phyloP scores from a whole-genome alignment of 2,888 invertebrate genomes.

The Aleiodes testaceus region DNA sequence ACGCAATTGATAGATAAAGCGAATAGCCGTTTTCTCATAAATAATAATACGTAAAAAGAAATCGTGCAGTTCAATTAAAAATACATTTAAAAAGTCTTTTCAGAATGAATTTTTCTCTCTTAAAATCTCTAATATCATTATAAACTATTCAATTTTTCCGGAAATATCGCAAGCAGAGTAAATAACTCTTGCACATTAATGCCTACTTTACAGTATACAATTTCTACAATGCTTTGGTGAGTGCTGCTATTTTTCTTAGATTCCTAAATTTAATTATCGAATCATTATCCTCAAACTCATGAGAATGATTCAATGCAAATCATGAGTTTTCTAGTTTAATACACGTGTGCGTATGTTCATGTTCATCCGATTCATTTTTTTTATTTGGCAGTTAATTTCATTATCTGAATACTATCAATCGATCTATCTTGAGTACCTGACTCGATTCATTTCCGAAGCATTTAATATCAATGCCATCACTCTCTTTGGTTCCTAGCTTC shows the following conservation, averaged over 20 bases:
- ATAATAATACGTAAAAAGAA: too few species aligned
- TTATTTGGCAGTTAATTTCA: constrained; percentile 46
- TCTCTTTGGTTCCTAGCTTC: constrained; percentile 37
- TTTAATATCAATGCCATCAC: constrained; percentile 3
- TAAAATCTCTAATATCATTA: constrained; percentile 4
- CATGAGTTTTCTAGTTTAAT: constrained; percentile 8
- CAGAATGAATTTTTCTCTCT: neutral
- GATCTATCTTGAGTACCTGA: constrained; percentile 10
- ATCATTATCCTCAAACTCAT: too few species aligned
- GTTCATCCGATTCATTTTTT: constrained; percentile 54
- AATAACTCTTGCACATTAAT: neutral
- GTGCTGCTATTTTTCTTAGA: constrained; percentile 19
- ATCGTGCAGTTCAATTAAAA: too few species aligned
- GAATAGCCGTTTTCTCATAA: too few species aligned
- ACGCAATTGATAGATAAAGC: too few species aligned
- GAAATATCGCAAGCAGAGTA: constrained; percentile 11
- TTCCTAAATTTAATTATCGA: neutral
- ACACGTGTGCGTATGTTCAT: constrained; percentile 53
- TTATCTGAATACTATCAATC: constrained; percentile 35
- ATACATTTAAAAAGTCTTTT: too few species aligned
- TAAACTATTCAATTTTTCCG: neutral
- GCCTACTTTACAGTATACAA: constrained; percentile 23
- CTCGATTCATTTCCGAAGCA: neutral
- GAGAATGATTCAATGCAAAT: neutral
- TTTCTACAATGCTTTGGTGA: constrained; percentile 37